Base-by-base conservation (phyloP, 1,140 invertebrate species). In the Drosophila biarmipes region DNA sequence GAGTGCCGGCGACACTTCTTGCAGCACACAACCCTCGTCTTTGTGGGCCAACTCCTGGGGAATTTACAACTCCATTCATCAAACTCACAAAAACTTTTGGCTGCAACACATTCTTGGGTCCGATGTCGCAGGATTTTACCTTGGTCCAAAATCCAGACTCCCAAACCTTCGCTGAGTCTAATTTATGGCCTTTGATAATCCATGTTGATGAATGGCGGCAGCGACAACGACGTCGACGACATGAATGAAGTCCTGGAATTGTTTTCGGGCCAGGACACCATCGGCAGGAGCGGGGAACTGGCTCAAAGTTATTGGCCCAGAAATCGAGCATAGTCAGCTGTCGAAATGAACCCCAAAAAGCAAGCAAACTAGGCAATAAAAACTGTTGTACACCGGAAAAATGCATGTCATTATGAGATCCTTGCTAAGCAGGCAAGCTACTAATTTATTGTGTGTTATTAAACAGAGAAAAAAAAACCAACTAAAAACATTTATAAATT, bases 151-250 rank as follows among this genome's bases (percentile, higher is more conserved):
- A 63, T 63, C 63, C 59, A 64, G 35, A 51, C 63, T 64, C 63
- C 52, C 40, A 40, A 31, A 45, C 54, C 54, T 42, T 35, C 27
- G 52, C 81, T 67, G 80, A 66, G 55, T 69, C 79, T 82, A 87
- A 87, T 87, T 87, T 87, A 87, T 87, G 80, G 84, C 79, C 59
- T 63, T 69, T 82, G 78, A 62, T 86, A 86, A 86, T 89, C 82
- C 75, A 64, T 59, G 74, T 82, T 87, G 84, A 87, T 87, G 82
- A 87, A 87, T 89, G 78, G 82, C 75, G 40, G 21, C 37, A 43
- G 52, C 38, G 53, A 45, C 54, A 45, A 29, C 54, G 38, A 61
- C 69, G 40, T 12, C 51, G 42, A 62, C 53, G 56, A 72, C 55
- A 73, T 53, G 59, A 75, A 75, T 75, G 72, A 66, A 75, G 72